A percentile compares a stretch with the other conserved stretches of the same genome.
phyloP scores from a whole-genome alignment of 1,140 invertebrate genomes.

The Bombus huntii region DNA sequence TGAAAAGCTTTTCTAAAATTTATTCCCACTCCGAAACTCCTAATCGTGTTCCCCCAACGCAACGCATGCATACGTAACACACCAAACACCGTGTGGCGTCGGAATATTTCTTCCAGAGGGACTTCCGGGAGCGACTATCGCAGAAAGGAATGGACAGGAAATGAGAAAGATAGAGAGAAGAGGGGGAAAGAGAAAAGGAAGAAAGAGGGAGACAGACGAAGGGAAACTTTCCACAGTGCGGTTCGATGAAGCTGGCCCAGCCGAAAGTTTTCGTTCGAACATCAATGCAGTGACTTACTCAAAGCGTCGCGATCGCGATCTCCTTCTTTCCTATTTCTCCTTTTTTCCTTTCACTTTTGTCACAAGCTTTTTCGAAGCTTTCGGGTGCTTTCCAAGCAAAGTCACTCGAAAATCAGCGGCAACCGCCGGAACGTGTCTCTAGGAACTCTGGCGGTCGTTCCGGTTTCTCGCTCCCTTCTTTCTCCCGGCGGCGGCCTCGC shows the following conservation, averaged over 20 bases:
- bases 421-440: constrained; percentile 42
- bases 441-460: constrained; percentile 29
- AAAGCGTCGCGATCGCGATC: constrained; percentile 20
- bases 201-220: background rate
- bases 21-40: constrained; percentile 2
- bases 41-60: constrained; percentile 12
- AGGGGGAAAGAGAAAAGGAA: background rate
- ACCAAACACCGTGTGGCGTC: background rate
- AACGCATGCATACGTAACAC: constrained; percentile 1
- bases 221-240: constrained; percentile 12
- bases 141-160: background rate
- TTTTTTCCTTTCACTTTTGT: background rate
- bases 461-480: constrained; percentile 25
- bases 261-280: constrained; percentile 20
- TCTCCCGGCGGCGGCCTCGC: constrained; percentile 25
- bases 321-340: background rate
- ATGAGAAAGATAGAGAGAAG: background rate
- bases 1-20: constrained; percentile 17
- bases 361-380: constrained; percentile 21
- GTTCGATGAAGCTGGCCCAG: background rate
- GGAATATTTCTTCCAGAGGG: constrained; percentile 2
- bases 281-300: background rate
- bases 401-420: constrained; percentile 56
- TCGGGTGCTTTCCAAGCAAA: constrained; percentile 50
- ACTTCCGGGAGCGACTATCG: background rate